Percentiles rank a stretch among this genome's conserved stretches.
Evolutionary conservation across 2,113 vertebrate genomes (phyloP).

Genomic region (Edolisoma coerulescens): DNA sequence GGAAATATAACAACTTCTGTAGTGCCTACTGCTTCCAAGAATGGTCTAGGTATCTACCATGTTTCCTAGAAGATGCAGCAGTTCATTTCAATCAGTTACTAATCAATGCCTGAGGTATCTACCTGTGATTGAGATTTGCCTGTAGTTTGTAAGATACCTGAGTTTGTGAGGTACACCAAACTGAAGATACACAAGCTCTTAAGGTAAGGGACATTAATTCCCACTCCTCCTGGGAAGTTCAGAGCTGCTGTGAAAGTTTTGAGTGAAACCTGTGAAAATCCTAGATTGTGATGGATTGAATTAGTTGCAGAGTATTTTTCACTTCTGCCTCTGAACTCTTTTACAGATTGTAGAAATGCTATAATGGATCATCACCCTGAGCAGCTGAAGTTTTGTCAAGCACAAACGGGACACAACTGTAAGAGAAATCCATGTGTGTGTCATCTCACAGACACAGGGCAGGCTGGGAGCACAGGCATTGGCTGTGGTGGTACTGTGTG

Average conservation of each 20-base stretch:
- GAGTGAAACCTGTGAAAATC: not conserved
- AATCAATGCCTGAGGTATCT: not conserved
- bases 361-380: not conserved
- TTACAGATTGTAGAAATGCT: not conserved
- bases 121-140: not conserved
- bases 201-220: not conserved
- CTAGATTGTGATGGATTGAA: not conserved
- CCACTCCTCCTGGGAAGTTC: not conserved
- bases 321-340: not conserved
- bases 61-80: not conserved
- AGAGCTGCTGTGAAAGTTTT: not conserved
- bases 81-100: not conserved
- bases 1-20: not conserved
- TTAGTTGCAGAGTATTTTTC: not conserved
- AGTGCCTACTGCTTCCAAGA: not conserved
- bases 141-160: not conserved
- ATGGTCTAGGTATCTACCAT: not conserved
- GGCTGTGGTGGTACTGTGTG: rapidly evolving
- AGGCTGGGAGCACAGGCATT: not conserved
- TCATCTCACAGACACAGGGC: not conserved
- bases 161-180: not conserved
- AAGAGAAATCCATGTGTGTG: not conserved
- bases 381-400: not conserved
- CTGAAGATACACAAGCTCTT: not conserved
- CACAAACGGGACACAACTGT: not conserved